phyloP scores from a whole-genome alignment of 2,113 vertebrate species.

The Butorides virescens region DNA sequence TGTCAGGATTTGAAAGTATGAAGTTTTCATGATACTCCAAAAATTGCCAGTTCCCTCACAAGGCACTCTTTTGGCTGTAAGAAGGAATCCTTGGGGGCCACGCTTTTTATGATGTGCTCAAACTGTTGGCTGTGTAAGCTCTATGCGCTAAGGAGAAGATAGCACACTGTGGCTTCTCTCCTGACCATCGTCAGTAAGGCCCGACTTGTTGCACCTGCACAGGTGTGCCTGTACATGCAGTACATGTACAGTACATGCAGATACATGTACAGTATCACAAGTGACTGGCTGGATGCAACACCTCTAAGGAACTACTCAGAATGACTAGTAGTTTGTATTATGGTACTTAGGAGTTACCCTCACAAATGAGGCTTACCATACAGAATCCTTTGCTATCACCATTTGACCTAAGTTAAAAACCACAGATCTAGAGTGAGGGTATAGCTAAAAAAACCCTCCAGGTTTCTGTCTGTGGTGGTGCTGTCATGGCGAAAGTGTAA shows the following conservation, averaged over 20 bases:
- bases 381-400: background rate
- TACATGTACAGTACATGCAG: too few species aligned
- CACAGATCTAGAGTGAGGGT: background rate
- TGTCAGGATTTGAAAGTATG: background rate
- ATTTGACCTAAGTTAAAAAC: background rate
- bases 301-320: background rate
- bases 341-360: fast-evolving
- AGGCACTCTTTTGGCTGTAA: background rate
- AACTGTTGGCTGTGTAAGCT: background rate
- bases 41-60: background rate
- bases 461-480: background rate
- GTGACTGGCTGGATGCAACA: background rate
- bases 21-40: background rate
- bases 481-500: background rate
- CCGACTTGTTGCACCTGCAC: background rate
- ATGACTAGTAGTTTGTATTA: background rate
- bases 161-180: background rate
- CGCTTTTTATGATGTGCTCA: background rate
- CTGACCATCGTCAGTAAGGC: background rate
- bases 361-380: background rate
- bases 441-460: background rate
- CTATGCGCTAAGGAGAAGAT: background rate
- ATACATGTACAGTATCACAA: background rate
- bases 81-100: background rate
- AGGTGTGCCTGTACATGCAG: background rate